Conservation (phyloP, 2,113 vertebrate genomes). For the human region GRCh38 chr1:205011001-205011500, state of each 20-base stretch:
- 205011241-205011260: not conserved
- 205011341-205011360: not conserved
- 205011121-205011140: not conserved
- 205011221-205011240: not conserved
- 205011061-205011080: not conserved
- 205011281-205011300: not conserved
- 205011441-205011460: not conserved
- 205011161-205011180: not conserved
- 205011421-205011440: not conserved
- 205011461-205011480: not conserved
- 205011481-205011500: not conserved
- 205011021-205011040: slow-evolving; percentile 26
- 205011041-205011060: not conserved
- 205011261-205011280: not conserved
- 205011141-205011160: not conserved
- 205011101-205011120: not conserved
- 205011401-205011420: not conserved
- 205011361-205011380: not conserved
- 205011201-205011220: not conserved
- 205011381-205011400: not conserved
- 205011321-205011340: not conserved
- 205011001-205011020: not conserved
- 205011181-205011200: not conserved
- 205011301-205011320: not conserved
- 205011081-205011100: not conserved